A percentile compares a stretch with the other conserved stretches of the same genome.
Conservation (phyloP, 2,888 invertebrate genomes). For the Zaprionus lineosus region DNA sequence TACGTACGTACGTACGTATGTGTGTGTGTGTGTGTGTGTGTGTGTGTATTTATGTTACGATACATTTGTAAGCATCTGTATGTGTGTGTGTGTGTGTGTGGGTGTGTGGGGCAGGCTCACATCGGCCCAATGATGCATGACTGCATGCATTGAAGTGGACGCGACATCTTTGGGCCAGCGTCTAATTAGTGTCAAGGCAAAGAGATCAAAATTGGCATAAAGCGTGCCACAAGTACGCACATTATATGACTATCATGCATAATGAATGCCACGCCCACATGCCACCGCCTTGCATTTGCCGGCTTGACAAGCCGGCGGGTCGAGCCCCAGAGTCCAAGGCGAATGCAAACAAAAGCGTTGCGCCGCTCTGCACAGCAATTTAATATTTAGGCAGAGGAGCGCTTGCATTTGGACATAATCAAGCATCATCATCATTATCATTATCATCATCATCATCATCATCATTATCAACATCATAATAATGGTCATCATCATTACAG, state of each 20-base stretch:
- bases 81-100: slow-evolving; percentile 1
- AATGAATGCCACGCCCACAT: slow-evolving; percentile 27
- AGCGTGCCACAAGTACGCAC: slow-evolving; percentile 59
- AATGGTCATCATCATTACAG: slow-evolving; percentile 8
- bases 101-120: too few relatives aligned
- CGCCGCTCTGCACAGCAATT: slow-evolving; percentile 45
- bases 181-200: slow-evolving; percentile 73
- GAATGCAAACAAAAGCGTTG: slow-evolving; percentile 44
- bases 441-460: slow-evolving; percentile 9
- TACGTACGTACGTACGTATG: slow-evolving; percentile 4
- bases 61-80: slow-evolving; percentile 1
- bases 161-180: slow-evolving; percentile 35
- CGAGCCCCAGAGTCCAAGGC: slow-evolving; percentile 54
- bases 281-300: slow-evolving; percentile 41
- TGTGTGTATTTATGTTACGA: too few relatives aligned
- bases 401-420: slow-evolving; percentile 18
- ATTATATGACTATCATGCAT: slow-evolving; percentile 41
- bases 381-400: slow-evolving; percentile 30
- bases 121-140: slow-evolving; percentile 25
- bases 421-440: slow-evolving; percentile 14
- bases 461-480: neutral
- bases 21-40: slow-evolving; percentile 4
- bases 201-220: slow-evolving; percentile 68
- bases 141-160: slow-evolving; percentile 47
- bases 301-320: slow-evolving; percentile 54